These are phyloP conservation scores for Empidonax traillii DNA, from an alignment of 2,113 vertebrate species.

Conservation along the genomic window DNA sequence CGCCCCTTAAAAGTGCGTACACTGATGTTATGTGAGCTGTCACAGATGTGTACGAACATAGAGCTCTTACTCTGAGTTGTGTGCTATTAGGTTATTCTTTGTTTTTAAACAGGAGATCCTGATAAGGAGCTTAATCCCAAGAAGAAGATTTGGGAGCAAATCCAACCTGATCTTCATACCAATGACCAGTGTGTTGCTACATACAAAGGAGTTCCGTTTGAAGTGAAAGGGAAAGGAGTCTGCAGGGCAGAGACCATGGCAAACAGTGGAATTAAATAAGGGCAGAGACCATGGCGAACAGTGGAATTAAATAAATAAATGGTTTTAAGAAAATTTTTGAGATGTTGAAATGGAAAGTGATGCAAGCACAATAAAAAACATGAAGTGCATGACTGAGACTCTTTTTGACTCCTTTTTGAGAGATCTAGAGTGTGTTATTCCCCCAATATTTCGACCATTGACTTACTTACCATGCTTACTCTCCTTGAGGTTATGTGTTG, in stretches of 20 bases:
- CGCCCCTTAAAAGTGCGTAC: background rate
- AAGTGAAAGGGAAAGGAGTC: conserved; percentile 90
- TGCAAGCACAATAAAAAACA: conserved; percentile 59
- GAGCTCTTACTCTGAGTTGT: background rate
- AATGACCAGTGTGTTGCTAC: conserved; percentile 87
- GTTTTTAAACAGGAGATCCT: conserved; percentile 83
- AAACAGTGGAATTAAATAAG: conserved; percentile 91
- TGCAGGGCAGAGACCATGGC: conserved; percentile 92
- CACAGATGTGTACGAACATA: background rate
- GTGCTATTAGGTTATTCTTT: conserved; percentile 12
- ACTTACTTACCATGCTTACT: background rate
- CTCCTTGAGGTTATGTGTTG: background rate
- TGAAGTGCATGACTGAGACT: background rate
- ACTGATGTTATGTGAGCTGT: background rate
- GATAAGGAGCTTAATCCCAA: conserved; percentile 98
- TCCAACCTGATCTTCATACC: conserved; percentile 92
- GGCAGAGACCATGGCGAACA: conserved; percentile 91
- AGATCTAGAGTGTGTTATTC: background rate
- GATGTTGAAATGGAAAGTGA: conserved; percentile 28
- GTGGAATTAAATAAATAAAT: conserved; percentile 85
- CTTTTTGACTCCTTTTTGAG: background rate
- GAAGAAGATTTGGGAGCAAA: conserved; percentile 97
- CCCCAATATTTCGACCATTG: background rate
- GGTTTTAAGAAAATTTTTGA: background rate
- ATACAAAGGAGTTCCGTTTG: conserved; percentile 90